Conservation (phyloP, 2,113 vertebrate species). For the Hippocampus barbouri region DNA sequence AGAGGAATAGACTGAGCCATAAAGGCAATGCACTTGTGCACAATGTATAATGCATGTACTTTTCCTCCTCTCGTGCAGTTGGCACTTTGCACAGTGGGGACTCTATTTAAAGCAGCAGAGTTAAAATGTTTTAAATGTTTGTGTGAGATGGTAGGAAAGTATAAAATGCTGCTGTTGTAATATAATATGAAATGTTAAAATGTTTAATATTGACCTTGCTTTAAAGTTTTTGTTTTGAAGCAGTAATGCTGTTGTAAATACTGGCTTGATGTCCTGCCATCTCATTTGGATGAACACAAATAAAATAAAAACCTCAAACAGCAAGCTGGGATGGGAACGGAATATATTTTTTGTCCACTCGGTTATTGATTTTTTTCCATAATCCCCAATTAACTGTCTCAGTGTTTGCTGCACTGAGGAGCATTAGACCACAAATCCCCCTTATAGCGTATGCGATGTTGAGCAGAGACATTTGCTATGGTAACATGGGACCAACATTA, state of each 20-base stretch:
- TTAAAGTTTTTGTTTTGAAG: background rate
- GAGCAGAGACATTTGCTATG: conserved; percentile 55
- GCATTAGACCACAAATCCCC: conserved; percentile 46
- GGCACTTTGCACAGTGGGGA: conserved; percentile 16
- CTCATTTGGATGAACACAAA: background rate
- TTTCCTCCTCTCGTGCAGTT: conserved; percentile 32
- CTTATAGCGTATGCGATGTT: conserved; percentile 28
- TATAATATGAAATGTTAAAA: background rate
- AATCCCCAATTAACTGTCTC: conserved; percentile 58
- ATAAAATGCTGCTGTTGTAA: conserved; percentile 1
- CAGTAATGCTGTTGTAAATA: background rate
- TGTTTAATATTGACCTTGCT: background rate
- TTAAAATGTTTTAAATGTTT: conserved; percentile 26
- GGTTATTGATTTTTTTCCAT: conserved; percentile 59
- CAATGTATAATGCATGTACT: conserved; percentile 53
- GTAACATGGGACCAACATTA: conserved; percentile 59
- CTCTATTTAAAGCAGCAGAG: conserved; percentile 36
- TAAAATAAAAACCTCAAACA: conserved; percentile 10
- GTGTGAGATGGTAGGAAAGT: conserved; percentile 13
- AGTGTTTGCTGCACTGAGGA: conserved; percentile 43
- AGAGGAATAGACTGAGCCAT: conserved; percentile 36
- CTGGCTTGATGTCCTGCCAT: background rate
- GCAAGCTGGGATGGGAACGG: conserved; percentile 12
- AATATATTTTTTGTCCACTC: conserved; percentile 27
- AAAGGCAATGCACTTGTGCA: conserved; percentile 50